Evolutionary conservation across 2,797 vertebrate genomes (phyloP).

Genomic region (Sternarchorhynchus goeldii): DNA sequence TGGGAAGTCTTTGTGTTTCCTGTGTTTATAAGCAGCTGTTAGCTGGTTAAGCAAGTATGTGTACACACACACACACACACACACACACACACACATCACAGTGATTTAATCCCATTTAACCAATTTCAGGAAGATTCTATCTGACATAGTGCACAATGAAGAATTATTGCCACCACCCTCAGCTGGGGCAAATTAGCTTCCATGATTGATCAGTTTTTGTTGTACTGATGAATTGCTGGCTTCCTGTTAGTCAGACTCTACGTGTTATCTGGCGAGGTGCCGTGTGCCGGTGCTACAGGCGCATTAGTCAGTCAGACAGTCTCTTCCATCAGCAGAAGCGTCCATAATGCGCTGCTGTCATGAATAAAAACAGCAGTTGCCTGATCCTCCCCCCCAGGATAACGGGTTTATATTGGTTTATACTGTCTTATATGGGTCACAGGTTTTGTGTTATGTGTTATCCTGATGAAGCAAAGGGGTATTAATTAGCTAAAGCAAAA

Average conservation of each 20-base stretch:
- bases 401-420: background rate
- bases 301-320: constrained; percentile 38
- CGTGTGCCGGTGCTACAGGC: constrained; percentile 16
- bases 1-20: too few species aligned
- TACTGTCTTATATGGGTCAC: constrained; percentile 45
- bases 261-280: constrained; percentile 37
- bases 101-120: constrained; percentile 19
- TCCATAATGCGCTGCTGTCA: constrained; percentile 25
- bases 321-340: constrained; percentile 23
- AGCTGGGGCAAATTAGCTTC: constrained; percentile 9
- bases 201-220: constrained; percentile 6
- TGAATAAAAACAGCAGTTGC: constrained; percentile 31
- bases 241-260: constrained; percentile 15
- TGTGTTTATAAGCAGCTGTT: too few species aligned
- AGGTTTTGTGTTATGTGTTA: constrained; percentile 40
- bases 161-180: background rate
- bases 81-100: background rate
- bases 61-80: too few species aligned
- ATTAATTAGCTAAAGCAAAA: constrained; percentile 52
- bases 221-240: constrained; percentile 37
- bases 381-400: constrained; percentile 15
- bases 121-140: constrained; percentile 25
- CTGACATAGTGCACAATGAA: background rate
- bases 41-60: too few species aligned
- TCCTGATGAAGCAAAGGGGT: constrained; percentile 47